phyloP scores from a whole-genome alignment of 2,113 vertebrate species.

The Chunga burmeisteri region DNA sequence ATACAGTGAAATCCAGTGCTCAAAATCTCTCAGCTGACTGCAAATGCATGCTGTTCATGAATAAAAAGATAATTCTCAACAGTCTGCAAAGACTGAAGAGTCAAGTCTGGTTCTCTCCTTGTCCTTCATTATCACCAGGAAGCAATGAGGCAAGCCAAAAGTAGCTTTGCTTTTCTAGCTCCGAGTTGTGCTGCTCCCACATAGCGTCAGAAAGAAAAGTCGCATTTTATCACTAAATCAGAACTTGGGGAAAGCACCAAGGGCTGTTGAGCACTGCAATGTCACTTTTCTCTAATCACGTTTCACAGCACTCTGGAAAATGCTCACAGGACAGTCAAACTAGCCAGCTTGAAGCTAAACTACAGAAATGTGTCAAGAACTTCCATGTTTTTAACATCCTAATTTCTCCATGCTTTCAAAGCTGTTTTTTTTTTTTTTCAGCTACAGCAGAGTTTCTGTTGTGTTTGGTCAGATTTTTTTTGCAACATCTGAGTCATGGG shows the following conservation, averaged over 20 bases:
- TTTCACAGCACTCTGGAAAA: not conserved
- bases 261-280: not conserved
- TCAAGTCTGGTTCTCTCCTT: not conserved
- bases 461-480: not conserved
- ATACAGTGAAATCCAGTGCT: not conserved
- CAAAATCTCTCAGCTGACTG: not conserved
- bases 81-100: not conserved
- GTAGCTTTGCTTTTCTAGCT: not conserved
- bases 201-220: not conserved
- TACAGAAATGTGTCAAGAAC: not conserved
- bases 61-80: not conserved
- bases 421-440: not conserved
- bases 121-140: not conserved
- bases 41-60: not conserved
- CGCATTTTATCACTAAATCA: not conserved
- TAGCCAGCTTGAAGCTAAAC: not conserved
- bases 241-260: not conserved
- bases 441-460: not conserved
- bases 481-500: not conserved
- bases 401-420: not conserved
- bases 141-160: not conserved
- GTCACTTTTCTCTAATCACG: not conserved
- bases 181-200: not conserved
- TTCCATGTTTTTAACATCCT: not conserved
- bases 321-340: not conserved